Conservation (phyloP, 2,113 vertebrate genomes). For the Hippocampus abdominalis region DNA sequence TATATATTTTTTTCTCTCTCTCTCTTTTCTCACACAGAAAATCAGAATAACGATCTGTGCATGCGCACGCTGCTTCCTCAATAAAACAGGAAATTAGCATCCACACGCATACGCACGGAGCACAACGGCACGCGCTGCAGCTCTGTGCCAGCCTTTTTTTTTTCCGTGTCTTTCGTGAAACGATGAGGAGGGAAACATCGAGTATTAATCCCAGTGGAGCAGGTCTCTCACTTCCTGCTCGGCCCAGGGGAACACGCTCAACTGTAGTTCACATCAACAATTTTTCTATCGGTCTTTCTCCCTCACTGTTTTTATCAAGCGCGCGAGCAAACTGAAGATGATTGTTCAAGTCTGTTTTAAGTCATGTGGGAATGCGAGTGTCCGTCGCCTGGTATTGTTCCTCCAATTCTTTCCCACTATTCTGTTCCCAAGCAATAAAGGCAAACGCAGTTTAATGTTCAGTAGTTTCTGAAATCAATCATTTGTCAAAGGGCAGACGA, state of each 20-base stretch:
- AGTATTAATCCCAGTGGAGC: constrained; percentile 60
- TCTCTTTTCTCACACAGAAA: constrained; percentile 67
- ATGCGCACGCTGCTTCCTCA: constrained; percentile 64
- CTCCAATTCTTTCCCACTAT: constrained; percentile 13
- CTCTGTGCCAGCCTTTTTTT: constrained; percentile 46
- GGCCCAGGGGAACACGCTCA: constrained; percentile 56
- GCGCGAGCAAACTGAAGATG: constrained; percentile 34
- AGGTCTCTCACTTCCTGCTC: constrained; percentile 64
- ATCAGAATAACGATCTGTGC: constrained; percentile 57
- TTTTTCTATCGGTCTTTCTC: constrained; percentile 48
- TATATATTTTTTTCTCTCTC: constrained; percentile 9
- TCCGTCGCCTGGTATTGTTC: constrained; percentile 10
- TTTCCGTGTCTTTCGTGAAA: constrained; percentile 25
- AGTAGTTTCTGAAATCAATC: background rate
- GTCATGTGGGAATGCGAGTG: constrained; percentile 50
- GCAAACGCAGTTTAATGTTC: constrained; percentile 3
- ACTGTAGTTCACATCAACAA: constrained; percentile 66
- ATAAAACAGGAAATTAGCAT: constrained; percentile 69
- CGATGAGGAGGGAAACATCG: constrained; percentile 41
- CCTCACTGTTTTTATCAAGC: constrained; percentile 34
- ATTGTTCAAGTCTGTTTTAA: constrained; percentile 53
- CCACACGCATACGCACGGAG: constrained; percentile 28
- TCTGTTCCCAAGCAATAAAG: background rate
- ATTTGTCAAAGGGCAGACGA: background rate
- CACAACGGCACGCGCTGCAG: constrained; percentile 30